A percentile compares a stretch with the other conserved stretches of the same genome.
Evolutionary conservation across 2,113 vertebrate genomes (phyloP).

Genomic region (Todiramphus chloris): DNA sequence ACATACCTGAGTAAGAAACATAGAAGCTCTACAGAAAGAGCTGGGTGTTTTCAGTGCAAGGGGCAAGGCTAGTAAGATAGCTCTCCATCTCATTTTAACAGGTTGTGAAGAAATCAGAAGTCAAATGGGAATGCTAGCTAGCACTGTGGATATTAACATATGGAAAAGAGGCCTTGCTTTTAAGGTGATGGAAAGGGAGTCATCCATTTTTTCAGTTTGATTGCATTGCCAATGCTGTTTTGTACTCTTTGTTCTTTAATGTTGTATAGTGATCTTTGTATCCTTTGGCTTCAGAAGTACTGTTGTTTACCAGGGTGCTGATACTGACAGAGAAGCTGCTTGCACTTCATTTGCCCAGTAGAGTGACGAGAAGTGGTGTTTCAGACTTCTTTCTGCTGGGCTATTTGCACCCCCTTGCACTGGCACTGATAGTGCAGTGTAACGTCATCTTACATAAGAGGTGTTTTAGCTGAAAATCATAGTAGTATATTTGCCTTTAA

Average conservation of each 20-base stretch:
- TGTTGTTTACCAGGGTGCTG: background rate
- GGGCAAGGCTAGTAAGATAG: background rate
- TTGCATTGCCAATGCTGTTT: background rate
- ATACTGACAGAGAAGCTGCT: background rate
- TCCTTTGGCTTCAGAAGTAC: background rate
- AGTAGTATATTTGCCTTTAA: background rate
- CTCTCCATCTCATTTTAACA: background rate
- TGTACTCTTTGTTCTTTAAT: background rate
- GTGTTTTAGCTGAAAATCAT: background rate
- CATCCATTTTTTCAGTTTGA: background rate
- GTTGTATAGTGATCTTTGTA: background rate
- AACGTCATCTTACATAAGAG: background rate
- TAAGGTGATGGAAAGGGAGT: background rate
- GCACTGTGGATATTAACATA: background rate
- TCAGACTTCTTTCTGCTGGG: background rate
- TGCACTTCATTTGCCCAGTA: background rate
- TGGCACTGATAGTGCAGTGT: background rate
- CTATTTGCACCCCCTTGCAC: background rate
- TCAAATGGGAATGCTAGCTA: background rate
- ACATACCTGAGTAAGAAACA: background rate
- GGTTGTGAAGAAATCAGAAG: background rate
- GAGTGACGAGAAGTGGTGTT: background rate
- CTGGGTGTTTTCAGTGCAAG: background rate
- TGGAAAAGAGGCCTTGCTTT: background rate
- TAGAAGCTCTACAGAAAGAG: background rate